Percentiles rank a stretch among this genome's conserved stretches.
These are phyloP conservation scores for Gryllus longicercus DNA, from an alignment of 2,888 invertebrate genomes.

Conservation along the genomic window DNA sequence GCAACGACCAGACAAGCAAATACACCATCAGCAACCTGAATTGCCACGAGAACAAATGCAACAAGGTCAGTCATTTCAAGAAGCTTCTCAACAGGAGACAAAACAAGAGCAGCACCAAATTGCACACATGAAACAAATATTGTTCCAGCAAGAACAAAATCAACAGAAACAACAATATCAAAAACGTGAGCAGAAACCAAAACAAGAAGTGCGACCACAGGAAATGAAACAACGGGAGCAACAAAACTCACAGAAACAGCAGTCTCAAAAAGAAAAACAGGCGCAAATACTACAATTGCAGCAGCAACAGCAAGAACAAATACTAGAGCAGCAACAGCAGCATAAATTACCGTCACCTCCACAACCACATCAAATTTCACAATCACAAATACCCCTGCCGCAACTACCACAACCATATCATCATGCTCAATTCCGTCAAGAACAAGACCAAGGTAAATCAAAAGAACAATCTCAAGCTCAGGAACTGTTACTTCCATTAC, in stretches of 20 bases:
- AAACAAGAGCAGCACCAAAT: background rate
- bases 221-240: conserved; percentile 4
- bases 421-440: conserved; percentile 18
- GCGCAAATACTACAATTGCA: background rate
- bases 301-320: conserved; percentile 22
- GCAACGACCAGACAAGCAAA: background rate
- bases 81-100: background rate
- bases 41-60: background rate
- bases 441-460: background rate
- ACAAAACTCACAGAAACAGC: background rate
- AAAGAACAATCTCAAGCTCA: too few species aligned
- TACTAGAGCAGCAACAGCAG: conserved; percentile 26
- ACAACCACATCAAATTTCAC: background rate
- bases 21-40: background rate
- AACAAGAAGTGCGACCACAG: background rate
- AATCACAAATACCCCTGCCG: background rate
- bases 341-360: conserved; percentile 18
- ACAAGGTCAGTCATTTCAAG: background rate
- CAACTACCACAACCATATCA: background rate
- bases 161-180: background rate
- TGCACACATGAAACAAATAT: background rate
- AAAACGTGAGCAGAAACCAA: background rate
- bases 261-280: background rate
- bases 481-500: background rate
- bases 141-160: background rate